Percentiles rank a stretch among this genome's conserved stretches.
phyloP scores from a whole-genome alignment of 2,797 vertebrate genomes.

The Carapus acus region DNA sequence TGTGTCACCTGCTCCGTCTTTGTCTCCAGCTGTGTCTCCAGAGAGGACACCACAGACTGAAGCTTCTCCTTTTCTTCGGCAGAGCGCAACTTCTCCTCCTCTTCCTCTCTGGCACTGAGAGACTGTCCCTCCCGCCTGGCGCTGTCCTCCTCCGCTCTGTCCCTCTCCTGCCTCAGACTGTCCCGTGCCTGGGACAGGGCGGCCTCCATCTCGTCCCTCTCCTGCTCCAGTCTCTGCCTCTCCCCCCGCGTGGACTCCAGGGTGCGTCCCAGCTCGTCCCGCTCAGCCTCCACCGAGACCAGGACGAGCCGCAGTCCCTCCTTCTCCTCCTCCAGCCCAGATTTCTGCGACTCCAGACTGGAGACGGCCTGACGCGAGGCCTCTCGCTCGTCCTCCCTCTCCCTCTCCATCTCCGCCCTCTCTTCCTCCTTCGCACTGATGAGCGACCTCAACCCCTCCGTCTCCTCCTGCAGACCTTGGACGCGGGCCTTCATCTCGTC shows the following conservation, averaged over 20 bases:
- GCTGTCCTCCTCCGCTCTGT: conserved; percentile 33
- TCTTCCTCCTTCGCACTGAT: conserved; percentile 29
- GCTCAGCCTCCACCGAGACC: conserved; percentile 33
- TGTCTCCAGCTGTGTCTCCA: conserved; percentile 70
- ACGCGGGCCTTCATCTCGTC: conserved; percentile 43
- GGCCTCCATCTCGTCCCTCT: conserved; percentile 34
- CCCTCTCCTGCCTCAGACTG: conserved; percentile 39
- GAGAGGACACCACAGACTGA: conserved; percentile 30
- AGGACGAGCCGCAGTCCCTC: conserved; percentile 31
- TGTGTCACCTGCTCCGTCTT: conserved; percentile 70
- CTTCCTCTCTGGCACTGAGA: conserved; percentile 30
- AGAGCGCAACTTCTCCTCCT: conserved; percentile 37
- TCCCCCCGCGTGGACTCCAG: conserved; percentile 37
- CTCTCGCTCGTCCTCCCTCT: conserved; percentile 45
- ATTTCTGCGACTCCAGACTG: conserved; percentile 34
- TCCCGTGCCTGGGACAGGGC: conserved; percentile 36
- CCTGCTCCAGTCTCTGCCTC: conserved; percentile 33
- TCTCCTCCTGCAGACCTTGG: conserved; percentile 48
- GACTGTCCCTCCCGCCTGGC: conserved; percentile 36
- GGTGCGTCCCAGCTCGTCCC: conserved; percentile 28
- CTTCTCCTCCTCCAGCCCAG: conserved; percentile 32
- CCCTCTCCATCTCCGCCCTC: conserved; percentile 36
- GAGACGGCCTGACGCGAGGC: conserved; percentile 43
- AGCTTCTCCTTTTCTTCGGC: conserved; percentile 51
- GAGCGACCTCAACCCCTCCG: conserved; percentile 48